Evolutionary conservation across 2,797 vertebrate species (phyloP), one percentile per base, ranked within the genome.

Genomic region (Tinamus major): DNA sequence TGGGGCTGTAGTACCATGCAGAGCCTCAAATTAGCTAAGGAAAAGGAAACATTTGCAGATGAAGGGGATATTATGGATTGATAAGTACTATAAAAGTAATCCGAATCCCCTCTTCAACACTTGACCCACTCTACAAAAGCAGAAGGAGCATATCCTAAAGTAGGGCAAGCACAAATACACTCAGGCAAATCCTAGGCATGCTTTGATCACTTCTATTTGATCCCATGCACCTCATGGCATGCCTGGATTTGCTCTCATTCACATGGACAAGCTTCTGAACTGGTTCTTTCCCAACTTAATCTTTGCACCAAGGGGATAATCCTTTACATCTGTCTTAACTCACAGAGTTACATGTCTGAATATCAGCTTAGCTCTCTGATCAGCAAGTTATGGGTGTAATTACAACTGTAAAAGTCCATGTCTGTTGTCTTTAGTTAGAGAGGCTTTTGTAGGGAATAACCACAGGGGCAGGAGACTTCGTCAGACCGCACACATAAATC

Each of bases 1-100:
- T 10, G 14, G 7, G 16, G 5, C 7, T 80, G 18, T 5, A 33
- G 10, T 63, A 51, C 21, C 0, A 0, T 81, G 27, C 9, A 76
- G 10, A 59, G 7, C 10, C 17, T 79, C 72, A 39, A n/a, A 15
- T 64, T 15, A 82, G 3, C 48, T 33, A 53, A 56, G 16, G 61
- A 80, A 72, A 17, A 46, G 4, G 7, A 42, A 12, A 20, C 19
- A n/a, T 68, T 24, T 53, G 42, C 77, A 86, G 33, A 51, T 29
- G 41, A 2, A 2, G 3, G 74, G 10, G 18, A 35, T 44, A 10
- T 4, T 9, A 6, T 31, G 4, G 7, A 10, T 68, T 68, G 65
- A 61, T 51, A 71, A 79, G 35, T 13, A n/a, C 3, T 85, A 4
- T 39, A 46, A 23, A 44, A 44, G 21, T 18, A 67, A 49, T 29